Evolutionary conservation across 1,140 invertebrate species (phyloP).

Genomic region (Scaptomyza pallida): DNA sequence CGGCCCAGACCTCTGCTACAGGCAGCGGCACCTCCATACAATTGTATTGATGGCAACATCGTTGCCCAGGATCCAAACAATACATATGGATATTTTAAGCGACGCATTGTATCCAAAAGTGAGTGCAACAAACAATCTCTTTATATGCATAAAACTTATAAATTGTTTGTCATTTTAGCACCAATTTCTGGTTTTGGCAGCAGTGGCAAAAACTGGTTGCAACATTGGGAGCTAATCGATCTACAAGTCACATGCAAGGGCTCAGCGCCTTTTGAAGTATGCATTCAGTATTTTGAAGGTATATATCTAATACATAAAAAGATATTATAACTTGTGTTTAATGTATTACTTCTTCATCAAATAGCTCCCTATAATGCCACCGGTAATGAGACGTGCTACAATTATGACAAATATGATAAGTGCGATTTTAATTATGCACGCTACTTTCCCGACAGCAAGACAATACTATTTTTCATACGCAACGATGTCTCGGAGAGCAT

Average conservation of each 20-base stretch:
- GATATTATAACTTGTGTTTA: neutral
- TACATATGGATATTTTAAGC: conserved; percentile 90
- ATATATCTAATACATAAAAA: no score
- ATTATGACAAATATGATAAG: conserved; percentile 76
- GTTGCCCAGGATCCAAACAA: conserved; percentile 87
- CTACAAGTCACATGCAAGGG: conserved; percentile 89
- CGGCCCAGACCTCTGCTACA: conserved; percentile 32
- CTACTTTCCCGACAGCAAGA: conserved; percentile 87
- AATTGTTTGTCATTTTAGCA: conserved; percentile 83
- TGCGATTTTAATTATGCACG: conserved; percentile 88
- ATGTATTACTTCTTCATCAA: conserved; percentile 49
- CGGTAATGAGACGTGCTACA: conserved; percentile 89
- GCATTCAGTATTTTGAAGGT: conserved; percentile 85
- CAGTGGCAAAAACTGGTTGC: conserved; percentile 90
- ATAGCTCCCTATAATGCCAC: conserved; percentile 90
- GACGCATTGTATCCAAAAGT: conserved; percentile 87
- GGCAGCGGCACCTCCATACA: conserved; percentile 84
- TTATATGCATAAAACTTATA: neutral
- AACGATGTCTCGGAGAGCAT: conserved; percentile 89
- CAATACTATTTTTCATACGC: conserved; percentile 89
- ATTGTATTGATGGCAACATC: conserved; percentile 86
- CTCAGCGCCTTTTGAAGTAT: conserved; percentile 88
- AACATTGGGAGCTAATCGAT: conserved; percentile 90
- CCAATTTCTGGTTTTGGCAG: conserved; percentile 88
- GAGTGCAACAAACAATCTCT: conserved; percentile 19